These are phyloP conservation scores for Ormyrus rosae DNA, from an alignment of 2,888 invertebrate genomes.

Conservation along the genomic window DNA sequence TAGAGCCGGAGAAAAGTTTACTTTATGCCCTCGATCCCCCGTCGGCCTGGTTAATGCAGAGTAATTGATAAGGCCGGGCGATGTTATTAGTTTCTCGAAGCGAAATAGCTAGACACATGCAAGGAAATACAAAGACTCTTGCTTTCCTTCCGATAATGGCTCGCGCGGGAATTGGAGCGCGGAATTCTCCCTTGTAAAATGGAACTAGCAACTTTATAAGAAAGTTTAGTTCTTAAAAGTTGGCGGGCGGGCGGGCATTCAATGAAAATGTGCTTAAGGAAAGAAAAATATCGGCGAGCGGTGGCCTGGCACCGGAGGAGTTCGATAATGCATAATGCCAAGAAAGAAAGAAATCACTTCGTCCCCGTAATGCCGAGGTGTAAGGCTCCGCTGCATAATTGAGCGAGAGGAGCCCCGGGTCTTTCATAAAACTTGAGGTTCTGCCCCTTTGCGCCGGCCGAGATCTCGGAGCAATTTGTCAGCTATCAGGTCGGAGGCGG, in stretches of 20 bases:
- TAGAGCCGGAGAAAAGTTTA: no score
- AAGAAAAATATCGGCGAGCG: slow-evolving; percentile 5
- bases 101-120: not conserved
- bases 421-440: slow-evolving; percentile 1
- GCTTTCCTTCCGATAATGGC: slow-evolving; percentile 5
- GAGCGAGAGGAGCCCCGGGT: not conserved
- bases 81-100: not conserved
- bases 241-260: not conserved
- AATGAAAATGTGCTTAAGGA: slow-evolving; percentile 2
- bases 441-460: not conserved
- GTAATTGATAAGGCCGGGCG: not conserved
- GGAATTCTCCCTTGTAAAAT: not conserved
- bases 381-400: slow-evolving; percentile 3
- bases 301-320: not conserved
- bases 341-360: not conserved
- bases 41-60: not conserved
- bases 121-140: not conserved
- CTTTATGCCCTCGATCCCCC: no score
- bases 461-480: slow-evolving; percentile 2
- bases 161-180: slow-evolving; percentile 11
- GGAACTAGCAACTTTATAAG: not conserved
- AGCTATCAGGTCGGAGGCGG: not conserved
- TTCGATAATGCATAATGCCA: not conserved
- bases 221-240: slow-evolving; percentile 11
- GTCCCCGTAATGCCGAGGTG: not conserved